Evolutionary conservation across 2,113 vertebrate genomes (phyloP).

Genomic region (Cichladusa arquata): DNA sequence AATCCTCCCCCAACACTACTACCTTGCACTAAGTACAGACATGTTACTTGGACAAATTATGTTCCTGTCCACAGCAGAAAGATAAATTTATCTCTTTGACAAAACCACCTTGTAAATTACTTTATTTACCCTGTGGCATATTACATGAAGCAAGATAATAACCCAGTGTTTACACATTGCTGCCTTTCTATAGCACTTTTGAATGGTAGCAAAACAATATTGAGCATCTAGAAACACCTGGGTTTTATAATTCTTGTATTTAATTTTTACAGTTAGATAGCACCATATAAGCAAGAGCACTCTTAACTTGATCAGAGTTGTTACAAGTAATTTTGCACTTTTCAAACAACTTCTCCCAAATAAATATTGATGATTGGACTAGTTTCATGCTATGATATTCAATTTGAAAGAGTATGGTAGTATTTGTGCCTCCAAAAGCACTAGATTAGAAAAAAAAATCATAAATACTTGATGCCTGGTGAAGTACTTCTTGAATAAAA

Average conservation of each 20-base stretch:
- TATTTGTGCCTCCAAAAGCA: not conserved
- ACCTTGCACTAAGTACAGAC: not conserved
- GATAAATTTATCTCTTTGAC: not conserved
- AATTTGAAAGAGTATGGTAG: not conserved
- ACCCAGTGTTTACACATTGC: rapidly evolving
- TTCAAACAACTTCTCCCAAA: not conserved
- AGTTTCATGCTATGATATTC: not conserved
- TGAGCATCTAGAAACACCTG: not conserved
- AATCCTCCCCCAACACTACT: not conserved
- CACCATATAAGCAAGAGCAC: not conserved
- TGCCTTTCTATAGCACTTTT: not conserved
- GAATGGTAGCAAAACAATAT: not conserved
- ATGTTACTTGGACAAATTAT: not conserved
- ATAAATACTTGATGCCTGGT: not conserved
- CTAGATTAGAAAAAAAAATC: not conserved
- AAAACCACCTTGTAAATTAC: not conserved
- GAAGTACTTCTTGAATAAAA: not conserved
- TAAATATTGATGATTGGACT: not conserved
- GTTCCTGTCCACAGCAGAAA: not conserved
- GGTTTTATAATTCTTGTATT: not conserved
- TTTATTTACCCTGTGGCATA: not conserved
- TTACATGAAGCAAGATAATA: not conserved
- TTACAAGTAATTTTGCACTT: not conserved
- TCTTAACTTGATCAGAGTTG: not conserved
- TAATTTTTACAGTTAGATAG: not conserved